Evolutionary conservation across 2,113 vertebrate species (phyloP), one percentile per base, ranked within the genome.

Genomic region (Chionodraco myersi): DNA sequence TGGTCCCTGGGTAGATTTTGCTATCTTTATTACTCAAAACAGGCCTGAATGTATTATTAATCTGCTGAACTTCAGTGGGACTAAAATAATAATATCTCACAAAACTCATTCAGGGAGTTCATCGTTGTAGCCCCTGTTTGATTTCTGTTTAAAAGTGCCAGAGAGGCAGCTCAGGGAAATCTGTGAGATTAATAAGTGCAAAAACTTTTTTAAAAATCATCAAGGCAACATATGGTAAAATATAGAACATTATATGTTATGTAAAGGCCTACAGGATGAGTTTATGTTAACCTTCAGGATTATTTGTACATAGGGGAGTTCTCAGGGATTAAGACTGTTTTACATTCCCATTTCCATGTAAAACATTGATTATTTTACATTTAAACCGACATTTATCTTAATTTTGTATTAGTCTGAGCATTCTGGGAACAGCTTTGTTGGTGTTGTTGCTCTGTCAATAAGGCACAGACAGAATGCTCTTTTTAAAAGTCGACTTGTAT

Each of bases 271-370:
- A 30, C 3, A 30, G 30, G 30, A 30, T 30, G 30, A 30, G 3
- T n/a, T 49, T 70, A 21, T 69, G 26, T 75, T 36, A 60, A 66
- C 44, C 23, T 36, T 62, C 49, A 56, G 82, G 81, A 89, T 88
- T 88, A 83, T 72, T 47, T 64, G 15, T 73, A 68, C 16, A 54
- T 44, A 0, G 26, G 4, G 47, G 47, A 45, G 18, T 61, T 49
- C 14, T 60, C 15, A 48, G 45, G 75, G 84, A 73, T 83, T 72
- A 85, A 10, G 6, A 49, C 10, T 41, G 76, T 18, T 65, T 68
- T 72, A 75, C 49, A 79, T 12, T 69, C n/a, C 48, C 15, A 78
- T 79, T 82, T 84, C 49, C 21, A 56, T n/a, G 69, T 51, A 52
- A 26, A 75, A 47, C 74, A 72, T 10, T 57, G 36, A 34, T 36